These are phyloP conservation scores for Caradrina clavipalpis DNA, from an alignment of 2,888 invertebrate species.

Conservation along the genomic window DNA sequence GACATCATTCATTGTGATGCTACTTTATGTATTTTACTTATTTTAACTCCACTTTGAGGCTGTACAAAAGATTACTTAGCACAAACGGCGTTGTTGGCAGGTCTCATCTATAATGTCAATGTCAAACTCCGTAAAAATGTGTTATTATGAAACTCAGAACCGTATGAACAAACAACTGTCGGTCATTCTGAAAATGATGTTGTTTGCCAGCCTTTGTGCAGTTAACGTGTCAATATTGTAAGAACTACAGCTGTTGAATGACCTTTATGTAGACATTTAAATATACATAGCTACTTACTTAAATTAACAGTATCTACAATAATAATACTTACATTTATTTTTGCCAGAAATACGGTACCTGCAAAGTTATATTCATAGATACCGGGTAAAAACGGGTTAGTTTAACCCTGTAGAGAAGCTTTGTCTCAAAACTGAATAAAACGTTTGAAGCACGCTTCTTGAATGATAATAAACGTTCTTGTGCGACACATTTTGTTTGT, in stretches of 20 bases:
- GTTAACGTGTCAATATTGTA: slow-evolving; percentile 62
- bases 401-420: no score
- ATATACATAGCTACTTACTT: not conserved
- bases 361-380: no score
- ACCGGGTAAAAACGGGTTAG: no score
- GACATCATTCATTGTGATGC: slow-evolving; percentile 35
- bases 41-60: slow-evolving; percentile 44
- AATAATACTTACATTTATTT: no score
- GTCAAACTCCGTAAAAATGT: slow-evolving; percentile 76
- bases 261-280: slow-evolving; percentile 53
- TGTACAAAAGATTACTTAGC: slow-evolving; percentile 59
- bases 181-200: slow-evolving; percentile 70
- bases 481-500: no score
- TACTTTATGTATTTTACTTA: slow-evolving; percentile 47
- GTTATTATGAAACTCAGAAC: slow-evolving; percentile 74
- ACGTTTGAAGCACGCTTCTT: no score
- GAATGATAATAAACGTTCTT: no score
- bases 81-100: slow-evolving; percentile 49
- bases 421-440: no score
- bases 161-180: slow-evolving; percentile 72
- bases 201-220: slow-evolving; percentile 66
- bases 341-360: no score
- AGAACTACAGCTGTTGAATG: slow-evolving; percentile 58
- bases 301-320: not conserved
- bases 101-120: slow-evolving; percentile 74